Base-by-base conservation (phyloP, 2,113 vertebrate species). In the Hippopotamus amphibius region DNA sequence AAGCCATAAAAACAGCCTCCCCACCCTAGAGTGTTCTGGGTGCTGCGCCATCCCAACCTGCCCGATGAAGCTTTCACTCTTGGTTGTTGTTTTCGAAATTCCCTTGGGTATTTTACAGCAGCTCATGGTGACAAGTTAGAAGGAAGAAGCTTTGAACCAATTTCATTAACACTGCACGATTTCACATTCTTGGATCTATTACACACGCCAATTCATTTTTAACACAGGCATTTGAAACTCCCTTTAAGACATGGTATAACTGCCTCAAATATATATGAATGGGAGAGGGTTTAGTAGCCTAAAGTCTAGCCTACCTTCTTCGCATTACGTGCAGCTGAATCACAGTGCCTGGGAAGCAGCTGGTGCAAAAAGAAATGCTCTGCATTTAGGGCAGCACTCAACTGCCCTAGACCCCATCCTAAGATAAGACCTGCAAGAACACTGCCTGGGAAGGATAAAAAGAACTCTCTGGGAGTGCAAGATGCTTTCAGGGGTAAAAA, bases 381-480 rank as follows among this genome's bases (percentile, higher is more conserved):
- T 4, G 88, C 19, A 63, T 83, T 88, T 66, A 57, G 59, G 93
- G 30, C 66, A 86, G 2, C 10, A 46, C 68, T 12, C 53, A 96
- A 82, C 50, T 33, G 91, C 3, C 33, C 61, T 48, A 79, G 84
- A 92, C 37, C 65, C 48, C 21, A 28, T 89, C 97, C 83, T 95
- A 15, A 97, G 88, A 96, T 59, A 96, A 97, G 96, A 98, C 92
- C 94, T 86, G 2, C n/a, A 97, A 79, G 93, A 97, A 97, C 91
- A 69, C 92, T 22, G 9, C 71, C 93, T 92, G 93, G 96, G n/a
- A 53, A 94, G n/a, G 15, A 24, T 43, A 68, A 55, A 95, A 90
- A 61, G 63, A 61, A 72, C 46, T 28, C 66, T 65, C 81, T 71
- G 63, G 97, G 92, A 95, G 93, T 2, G 59, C 55, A 93, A 81